Evolutionary conservation across 2,113 vertebrate species (phyloP).

Genomic region (Microcebus lehilahytsara): DNA sequence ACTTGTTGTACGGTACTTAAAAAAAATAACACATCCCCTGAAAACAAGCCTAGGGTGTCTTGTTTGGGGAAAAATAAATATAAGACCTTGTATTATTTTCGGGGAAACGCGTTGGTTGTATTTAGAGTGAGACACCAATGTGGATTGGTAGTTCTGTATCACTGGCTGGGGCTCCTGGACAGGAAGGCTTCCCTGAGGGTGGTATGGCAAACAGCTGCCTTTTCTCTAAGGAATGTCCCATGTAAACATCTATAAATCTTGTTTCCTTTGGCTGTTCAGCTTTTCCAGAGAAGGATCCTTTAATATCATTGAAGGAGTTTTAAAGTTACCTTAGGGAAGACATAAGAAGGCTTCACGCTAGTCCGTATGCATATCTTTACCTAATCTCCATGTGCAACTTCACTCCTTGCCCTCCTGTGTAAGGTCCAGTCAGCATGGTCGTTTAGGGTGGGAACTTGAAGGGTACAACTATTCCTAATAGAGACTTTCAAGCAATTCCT

Average conservation of each 20-base stretch:
- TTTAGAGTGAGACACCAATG: background rate
- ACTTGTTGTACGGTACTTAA: too few species aligned
- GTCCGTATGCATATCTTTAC: background rate
- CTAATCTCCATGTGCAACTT: background rate
- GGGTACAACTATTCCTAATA: background rate
- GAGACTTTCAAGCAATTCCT: background rate
- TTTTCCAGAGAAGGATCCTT: background rate
- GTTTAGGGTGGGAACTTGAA: background rate
- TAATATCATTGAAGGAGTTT: background rate
- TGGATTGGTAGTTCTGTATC: background rate
- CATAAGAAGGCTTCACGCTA: background rate
- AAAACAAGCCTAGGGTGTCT: too few species aligned
- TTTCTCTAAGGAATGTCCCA: background rate
- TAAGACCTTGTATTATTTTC: too few species aligned
- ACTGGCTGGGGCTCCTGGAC: background rate
- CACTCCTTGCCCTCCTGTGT: background rate
- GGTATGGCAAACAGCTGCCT: background rate
- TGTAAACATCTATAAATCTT: background rate
- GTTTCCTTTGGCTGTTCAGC: background rate
- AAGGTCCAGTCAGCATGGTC: background rate
- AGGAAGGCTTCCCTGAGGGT: background rate
- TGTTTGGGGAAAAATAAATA: too few species aligned
- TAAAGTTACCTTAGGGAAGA: background rate
- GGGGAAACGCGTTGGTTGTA: background rate
- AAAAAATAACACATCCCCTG: too few species aligned